Conservation (phyloP, 2,113 vertebrate genomes). For the Girardinichthys multiradiatus region DNA sequence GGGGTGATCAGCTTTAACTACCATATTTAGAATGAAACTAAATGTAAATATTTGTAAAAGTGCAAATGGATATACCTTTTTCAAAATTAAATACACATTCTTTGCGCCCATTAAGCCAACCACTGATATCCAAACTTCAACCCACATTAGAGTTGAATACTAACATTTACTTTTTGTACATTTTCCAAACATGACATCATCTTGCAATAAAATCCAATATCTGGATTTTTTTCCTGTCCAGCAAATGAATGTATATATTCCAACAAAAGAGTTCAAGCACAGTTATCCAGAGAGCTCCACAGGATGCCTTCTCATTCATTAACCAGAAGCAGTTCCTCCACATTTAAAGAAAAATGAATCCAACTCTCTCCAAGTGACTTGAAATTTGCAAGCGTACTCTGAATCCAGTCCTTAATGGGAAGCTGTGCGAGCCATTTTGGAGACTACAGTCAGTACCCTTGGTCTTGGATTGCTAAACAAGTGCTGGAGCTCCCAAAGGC, state of each 20-base stretch:
- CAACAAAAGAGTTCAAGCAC: slow-evolving; percentile 16
- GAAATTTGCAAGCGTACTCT: slow-evolving; percentile 8
- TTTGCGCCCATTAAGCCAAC: neutral
- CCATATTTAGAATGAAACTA: slow-evolving; percentile 31
- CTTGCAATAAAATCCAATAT: slow-evolving; percentile 26
- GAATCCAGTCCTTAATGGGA: slow-evolving; percentile 30
- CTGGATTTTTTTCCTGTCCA: slow-evolving; percentile 29
- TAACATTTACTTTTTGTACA: slow-evolving; percentile 15
- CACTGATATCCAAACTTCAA: slow-evolving; percentile 20
- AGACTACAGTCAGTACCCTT: slow-evolving; percentile 23
- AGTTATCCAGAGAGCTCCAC: slow-evolving; percentile 30
- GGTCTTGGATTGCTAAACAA: slow-evolving; percentile 31
- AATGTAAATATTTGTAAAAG: slow-evolving; percentile 7
- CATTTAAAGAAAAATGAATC: slow-evolving; percentile 33
- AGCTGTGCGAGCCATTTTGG: slow-evolving; percentile 34
- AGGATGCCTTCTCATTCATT: slow-evolving; percentile 59
- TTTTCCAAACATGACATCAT: slow-evolving; percentile 25
- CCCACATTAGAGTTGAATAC: neutral
- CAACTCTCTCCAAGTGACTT: slow-evolving; percentile 35
- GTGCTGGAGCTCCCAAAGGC: slow-evolving; percentile 75
- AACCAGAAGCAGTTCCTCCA: slow-evolving; percentile 16
- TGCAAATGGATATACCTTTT: neutral
- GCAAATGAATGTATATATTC: slow-evolving; percentile 30
- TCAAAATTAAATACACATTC: neutral
- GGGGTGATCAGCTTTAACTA: neutral